Evolutionary conservation across 2,113 vertebrate genomes (phyloP).

Genomic region (Pluvianellus socialis): DNA sequence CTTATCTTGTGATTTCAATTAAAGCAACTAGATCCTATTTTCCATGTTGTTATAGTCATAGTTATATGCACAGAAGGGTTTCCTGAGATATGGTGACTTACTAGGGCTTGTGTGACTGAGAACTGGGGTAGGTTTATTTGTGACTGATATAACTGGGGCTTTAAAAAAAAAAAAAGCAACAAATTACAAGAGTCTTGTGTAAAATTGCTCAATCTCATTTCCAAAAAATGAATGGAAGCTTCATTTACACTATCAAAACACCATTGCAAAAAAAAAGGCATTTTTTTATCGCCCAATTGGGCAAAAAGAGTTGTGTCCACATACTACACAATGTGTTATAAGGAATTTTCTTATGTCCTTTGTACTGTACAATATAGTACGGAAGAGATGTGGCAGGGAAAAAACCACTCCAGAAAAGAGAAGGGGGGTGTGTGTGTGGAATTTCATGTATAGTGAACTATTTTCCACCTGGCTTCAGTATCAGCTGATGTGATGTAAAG

Average conservation of each 20-base stretch:
- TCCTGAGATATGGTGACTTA: background rate
- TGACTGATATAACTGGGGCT: background rate
- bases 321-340: background rate
- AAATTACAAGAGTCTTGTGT: background rate
- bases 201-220: background rate
- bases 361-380: background rate
- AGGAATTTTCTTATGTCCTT: background rate
- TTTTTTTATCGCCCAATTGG: rapidly evolving
- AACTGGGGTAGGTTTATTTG: background rate
- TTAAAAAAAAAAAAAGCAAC: background rate
- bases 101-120: background rate
- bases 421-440: too few relatives aligned
- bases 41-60: background rate
- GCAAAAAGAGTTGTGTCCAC: background rate
- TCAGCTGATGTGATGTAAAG: background rate
- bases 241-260: background rate
- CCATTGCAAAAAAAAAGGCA: background rate
- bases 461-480: background rate
- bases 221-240: background rate
- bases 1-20: background rate
- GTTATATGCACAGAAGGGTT: background rate
- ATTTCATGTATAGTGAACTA: background rate
- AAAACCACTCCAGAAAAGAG: background rate
- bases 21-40: background rate
- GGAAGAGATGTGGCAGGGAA: background rate